Evolutionary conservation across 2,113 vertebrate genomes (phyloP).

Genomic region (Brachypodius melanocephalos): DNA sequence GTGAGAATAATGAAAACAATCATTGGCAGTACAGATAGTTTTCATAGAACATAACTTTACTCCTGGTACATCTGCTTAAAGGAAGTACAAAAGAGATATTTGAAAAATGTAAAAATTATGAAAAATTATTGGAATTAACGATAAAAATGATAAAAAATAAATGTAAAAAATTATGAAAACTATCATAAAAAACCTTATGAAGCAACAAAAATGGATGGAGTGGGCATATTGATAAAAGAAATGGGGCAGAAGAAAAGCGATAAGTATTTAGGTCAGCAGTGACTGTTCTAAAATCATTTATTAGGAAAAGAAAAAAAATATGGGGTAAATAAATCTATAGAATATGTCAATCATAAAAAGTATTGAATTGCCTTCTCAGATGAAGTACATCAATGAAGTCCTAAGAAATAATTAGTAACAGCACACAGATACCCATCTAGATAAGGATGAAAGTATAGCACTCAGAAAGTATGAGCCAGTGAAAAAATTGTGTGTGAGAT

Average conservation of each 20-base stretch:
- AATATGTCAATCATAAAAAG: background rate
- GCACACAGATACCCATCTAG: background rate
- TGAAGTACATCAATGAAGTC: background rate
- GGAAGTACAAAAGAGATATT: background rate
- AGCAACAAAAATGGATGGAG: background rate
- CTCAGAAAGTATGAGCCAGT: background rate
- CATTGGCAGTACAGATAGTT: background rate
- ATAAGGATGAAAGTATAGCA: background rate
- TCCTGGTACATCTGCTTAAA: background rate
- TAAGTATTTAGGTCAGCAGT: background rate
- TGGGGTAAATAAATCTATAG: background rate
- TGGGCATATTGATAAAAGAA: background rate
- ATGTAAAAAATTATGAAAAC: rapidly evolving
- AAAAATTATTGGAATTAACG: background rate
- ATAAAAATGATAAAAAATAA: background rate
- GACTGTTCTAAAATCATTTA: background rate
- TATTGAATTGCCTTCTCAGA: background rate
- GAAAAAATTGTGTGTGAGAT: background rate
- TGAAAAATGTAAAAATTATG: background rate
- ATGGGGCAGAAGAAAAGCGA: background rate
- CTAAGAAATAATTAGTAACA: background rate
- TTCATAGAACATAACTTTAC: background rate
- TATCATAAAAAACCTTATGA: background rate
- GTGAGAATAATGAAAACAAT: background rate
- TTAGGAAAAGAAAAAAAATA: background rate